Evolutionary conservation across 2,888 invertebrate species (phyloP), one percentile per base, ranked within the genome.

Genomic region (Dolomedes plantarius): DNA sequence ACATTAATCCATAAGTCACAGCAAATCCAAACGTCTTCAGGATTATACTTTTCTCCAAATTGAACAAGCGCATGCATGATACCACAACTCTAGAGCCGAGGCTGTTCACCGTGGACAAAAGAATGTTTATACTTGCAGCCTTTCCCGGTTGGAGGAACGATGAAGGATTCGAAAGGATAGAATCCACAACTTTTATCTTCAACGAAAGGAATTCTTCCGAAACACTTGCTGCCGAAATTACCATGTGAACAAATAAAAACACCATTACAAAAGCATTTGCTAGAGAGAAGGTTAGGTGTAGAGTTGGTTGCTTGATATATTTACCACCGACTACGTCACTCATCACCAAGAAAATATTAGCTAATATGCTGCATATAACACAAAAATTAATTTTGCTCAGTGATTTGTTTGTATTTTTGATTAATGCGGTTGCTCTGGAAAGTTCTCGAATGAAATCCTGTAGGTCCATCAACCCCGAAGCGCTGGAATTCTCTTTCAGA

Each of bases 1-100:
- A n/a, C 27, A 78, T 27, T 11, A 78, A 56, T 16, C 78, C 78
- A 28, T 78, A 78, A 1, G 62, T 78, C 0, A 78, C 13, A 5
- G 36, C 36, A 28, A 69, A 78, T 1, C 78, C 69, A 9, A 78
- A 62, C 11, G 41, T 62, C 16, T 56, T 78, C 7, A 78, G 23
- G 39, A 69, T 39, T 1, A 78, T 39, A 27, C 69, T 56, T 19
- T 29, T 78, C 19, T 71, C 31, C 23, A 62, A 56, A 1, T 36
- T 36, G 28, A 78, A 78, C 28, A 78, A 31, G n/a, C 36, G 36
- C 78, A 69, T 62, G 9, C 62, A 31, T 6, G 78, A 29, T 7
- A 62, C 62, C 0, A 28, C 39, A 29, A 78, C 32, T n/a, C 27
- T 19, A 9, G 69, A 3, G 3, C 29, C 9, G 13, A 78, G 11